Evolutionary conservation across 2,888 invertebrate genomes (phyloP).

Genomic region (Julus scanicus): DNA sequence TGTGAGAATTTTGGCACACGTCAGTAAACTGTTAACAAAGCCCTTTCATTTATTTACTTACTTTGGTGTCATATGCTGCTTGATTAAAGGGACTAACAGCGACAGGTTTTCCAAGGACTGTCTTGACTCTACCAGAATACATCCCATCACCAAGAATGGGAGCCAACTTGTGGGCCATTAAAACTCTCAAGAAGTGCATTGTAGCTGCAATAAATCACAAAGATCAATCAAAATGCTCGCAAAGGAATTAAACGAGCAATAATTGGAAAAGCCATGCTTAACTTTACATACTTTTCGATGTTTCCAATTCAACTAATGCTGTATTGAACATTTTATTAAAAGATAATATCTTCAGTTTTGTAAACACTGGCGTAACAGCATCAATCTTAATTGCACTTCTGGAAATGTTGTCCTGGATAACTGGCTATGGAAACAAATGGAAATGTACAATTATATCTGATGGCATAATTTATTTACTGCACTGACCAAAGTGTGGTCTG

Average conservation of each 20-base stretch:
- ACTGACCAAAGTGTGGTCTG: too few relatives aligned
- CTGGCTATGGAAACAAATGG: slow-evolving; percentile 56
- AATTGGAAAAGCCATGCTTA: background rate
- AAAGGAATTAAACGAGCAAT: background rate
- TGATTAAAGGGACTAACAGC: slow-evolving; percentile 64
- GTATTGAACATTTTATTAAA: slow-evolving; percentile 53
- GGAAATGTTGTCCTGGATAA: slow-evolving; percentile 60
- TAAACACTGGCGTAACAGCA: slow-evolving; percentile 62
- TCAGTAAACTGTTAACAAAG: background rate
- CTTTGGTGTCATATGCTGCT: slow-evolving; percentile 59
- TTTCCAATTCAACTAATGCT: slow-evolving; percentile 51
- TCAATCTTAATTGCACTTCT: slow-evolving; percentile 59
- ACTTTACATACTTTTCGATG: background rate
- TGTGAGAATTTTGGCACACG: background rate
- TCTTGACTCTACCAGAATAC: slow-evolving; percentile 64
- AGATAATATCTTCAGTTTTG: slow-evolving; percentile 64
- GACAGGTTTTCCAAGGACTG: slow-evolving; percentile 63
- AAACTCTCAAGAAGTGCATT: slow-evolving; percentile 66
- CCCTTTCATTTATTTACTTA: slow-evolving; percentile 38
- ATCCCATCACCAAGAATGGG: slow-evolving; percentile 67
- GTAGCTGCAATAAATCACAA: slow-evolving; percentile 56
- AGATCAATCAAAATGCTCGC: background rate
- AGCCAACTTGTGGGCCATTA: slow-evolving; percentile 64
- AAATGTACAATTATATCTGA: background rate
- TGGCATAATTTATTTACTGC: background rate